These are phyloP conservation scores for Eucriotettix oculatus DNA, from an alignment of 2,888 invertebrate species.

Conservation along the genomic window DNA sequence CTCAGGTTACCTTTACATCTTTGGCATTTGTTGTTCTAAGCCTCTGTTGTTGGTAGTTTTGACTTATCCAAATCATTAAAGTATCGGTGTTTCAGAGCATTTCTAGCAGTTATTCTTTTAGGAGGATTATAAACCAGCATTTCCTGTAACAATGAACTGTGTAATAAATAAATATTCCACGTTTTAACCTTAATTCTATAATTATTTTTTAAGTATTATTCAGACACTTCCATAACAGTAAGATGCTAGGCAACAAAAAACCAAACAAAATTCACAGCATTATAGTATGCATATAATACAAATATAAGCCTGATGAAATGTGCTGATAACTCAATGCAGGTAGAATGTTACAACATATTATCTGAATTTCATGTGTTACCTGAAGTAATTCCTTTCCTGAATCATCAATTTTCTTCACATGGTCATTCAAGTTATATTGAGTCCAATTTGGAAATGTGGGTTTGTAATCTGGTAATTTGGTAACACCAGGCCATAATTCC, in stretches of 20 bases:
- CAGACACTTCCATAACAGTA: too few species aligned
- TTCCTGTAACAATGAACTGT: not conserved
- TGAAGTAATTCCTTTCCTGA: not conserved
- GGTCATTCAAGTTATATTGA: not conserved
- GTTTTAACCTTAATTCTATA: not conserved
- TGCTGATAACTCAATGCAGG: too few species aligned
- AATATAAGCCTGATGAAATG: too few species aligned
- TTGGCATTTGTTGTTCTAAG: not conserved
- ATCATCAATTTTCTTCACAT: not conserved
- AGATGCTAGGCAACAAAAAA: too few species aligned
- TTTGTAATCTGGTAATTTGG: not conserved
- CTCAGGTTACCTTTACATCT: not conserved
- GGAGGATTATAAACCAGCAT: not conserved
- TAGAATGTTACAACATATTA: too few species aligned
- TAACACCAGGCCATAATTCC: not conserved
- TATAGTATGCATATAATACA: not conserved
- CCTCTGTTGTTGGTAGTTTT: not conserved
- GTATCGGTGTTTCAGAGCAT: not conserved
- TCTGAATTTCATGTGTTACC: not conserved
- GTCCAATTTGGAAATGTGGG: not conserved
- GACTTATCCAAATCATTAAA: not conserved
- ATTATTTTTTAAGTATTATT: too few species aligned
- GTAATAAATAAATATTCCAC: not conserved
- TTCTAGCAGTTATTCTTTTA: not conserved
- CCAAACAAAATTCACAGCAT: not conserved